phyloP scores from a whole-genome alignment of 2,888 invertebrate species.

The Cyaniris semiargus region DNA sequence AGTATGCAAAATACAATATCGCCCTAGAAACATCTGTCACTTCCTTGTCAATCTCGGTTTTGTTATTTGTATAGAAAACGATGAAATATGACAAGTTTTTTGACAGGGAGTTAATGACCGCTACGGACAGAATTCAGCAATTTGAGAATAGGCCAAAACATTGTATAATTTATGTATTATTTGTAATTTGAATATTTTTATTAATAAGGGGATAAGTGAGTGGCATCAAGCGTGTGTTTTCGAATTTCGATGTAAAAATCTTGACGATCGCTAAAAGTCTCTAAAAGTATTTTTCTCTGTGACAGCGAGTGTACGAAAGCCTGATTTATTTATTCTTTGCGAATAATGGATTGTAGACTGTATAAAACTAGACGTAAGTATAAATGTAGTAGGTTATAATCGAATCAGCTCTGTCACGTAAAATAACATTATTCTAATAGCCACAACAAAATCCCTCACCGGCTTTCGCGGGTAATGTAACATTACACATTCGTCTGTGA shows the following conservation, averaged over 20 bases:
- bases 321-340: slow-evolving; percentile 26
- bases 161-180: background rate
- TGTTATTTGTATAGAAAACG: too few species aligned
- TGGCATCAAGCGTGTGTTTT: background rate
- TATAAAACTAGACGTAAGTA: slow-evolving; percentile 22
- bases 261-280: slow-evolving; percentile 10
- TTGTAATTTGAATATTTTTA: background rate
- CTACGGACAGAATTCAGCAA: too few species aligned
- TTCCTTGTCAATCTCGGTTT: too few species aligned
- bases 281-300: slow-evolving; percentile 11
- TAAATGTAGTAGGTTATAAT: slow-evolving; percentile 6
- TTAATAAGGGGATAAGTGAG: background rate
- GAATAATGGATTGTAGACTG: slow-evolving; percentile 26
- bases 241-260: slow-evolving; percentile 11
- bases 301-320: slow-evolving; percentile 7
- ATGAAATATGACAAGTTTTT: too few species aligned
- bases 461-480: background rate
- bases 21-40: too few species aligned
- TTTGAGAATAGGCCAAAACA: background rate
- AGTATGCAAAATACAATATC: too few species aligned
- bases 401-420: background rate
- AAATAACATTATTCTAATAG: background rate
- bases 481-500: background rate
- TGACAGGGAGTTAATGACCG: too few species aligned
- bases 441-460: background rate